Evolutionary conservation across 2,888 invertebrate species (phyloP).

Genomic region (Drosophila picticornis): DNA sequence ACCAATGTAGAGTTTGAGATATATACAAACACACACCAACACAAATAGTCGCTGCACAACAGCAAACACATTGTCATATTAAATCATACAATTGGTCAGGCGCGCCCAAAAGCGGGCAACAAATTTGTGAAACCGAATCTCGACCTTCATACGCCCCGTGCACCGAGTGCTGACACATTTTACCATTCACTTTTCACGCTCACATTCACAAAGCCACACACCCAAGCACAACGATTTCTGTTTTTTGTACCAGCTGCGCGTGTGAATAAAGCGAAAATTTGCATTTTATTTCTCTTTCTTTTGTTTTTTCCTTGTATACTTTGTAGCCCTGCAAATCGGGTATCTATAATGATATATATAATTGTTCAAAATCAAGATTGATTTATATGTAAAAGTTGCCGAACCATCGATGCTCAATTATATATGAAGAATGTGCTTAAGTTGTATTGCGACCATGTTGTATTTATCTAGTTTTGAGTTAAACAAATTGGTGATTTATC

Average conservation of each 20-base stretch:
- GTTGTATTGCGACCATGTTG: not conserved
- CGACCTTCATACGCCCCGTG: conserved; percentile 29
- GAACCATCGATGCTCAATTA: not conserved
- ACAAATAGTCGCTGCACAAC: conserved; percentile 21
- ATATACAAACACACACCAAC: conserved; percentile 10
- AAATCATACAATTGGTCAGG: conserved; percentile 73
- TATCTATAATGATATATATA: not conserved
- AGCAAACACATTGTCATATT: conserved; percentile 62
- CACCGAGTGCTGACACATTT: conserved; percentile 66
- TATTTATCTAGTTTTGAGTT: too few species aligned
- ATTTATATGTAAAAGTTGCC: not conserved
- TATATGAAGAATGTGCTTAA: not conserved
- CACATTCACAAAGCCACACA: conserved; percentile 38
- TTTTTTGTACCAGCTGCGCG: conserved; percentile 72
- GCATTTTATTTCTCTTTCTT: conserved; percentile 26
- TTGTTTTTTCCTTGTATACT: conserved; percentile 18
- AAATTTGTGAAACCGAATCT: conserved; percentile 55
- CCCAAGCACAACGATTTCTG: conserved; percentile 34
- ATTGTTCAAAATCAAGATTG: not conserved
- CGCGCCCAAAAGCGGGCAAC: conserved; percentile 44
- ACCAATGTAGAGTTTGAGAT: not conserved
- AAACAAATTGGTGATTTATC: not conserved
- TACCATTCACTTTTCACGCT: conserved; percentile 75
- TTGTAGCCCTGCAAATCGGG: not conserved
- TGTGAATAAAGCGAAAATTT: conserved; percentile 73